Percentiles rank a stretch among this genome's conserved stretches.
phyloP scores from a whole-genome alignment of 2,888 invertebrate species.

The Strigamia maritima region DNA sequence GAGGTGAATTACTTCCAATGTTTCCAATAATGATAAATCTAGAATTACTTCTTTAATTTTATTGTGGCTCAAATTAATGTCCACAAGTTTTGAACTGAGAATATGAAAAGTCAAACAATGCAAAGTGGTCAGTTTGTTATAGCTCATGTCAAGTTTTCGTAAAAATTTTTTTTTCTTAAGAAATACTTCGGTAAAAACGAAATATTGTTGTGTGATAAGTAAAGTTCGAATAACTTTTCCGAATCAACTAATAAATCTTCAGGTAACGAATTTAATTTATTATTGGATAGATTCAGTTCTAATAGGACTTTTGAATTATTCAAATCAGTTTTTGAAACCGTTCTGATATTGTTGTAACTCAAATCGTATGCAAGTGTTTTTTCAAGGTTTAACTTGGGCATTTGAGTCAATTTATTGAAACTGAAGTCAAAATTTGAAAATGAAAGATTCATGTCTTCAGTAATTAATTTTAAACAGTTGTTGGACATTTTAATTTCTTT shows the following conservation, averaged over 20 bases:
- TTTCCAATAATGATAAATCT: background rate
- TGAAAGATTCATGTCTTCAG: no score
- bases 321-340: background rate
- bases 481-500: background rate
- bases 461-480: background rate
- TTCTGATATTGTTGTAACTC: background rate
- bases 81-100: background rate
- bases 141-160: background rate
- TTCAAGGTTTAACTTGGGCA: background rate
- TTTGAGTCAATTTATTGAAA: background rate
- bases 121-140: background rate
- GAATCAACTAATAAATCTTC: background rate
- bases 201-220: background rate
- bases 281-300: background rate
- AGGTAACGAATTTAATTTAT: background rate
- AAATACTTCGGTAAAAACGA: background rate
- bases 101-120: no score
- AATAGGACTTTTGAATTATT: background rate
- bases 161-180: background rate
- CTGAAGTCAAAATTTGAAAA: no score
- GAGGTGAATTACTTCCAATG: background rate
- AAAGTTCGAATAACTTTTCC: background rate
- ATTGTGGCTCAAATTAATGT: background rate
- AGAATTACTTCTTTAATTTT: no score
- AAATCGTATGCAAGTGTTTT: background rate